These are phyloP conservation scores for Aphelocoma coerulescens DNA, from an alignment of 2,113 vertebrate species.

Conservation along the genomic window DNA sequence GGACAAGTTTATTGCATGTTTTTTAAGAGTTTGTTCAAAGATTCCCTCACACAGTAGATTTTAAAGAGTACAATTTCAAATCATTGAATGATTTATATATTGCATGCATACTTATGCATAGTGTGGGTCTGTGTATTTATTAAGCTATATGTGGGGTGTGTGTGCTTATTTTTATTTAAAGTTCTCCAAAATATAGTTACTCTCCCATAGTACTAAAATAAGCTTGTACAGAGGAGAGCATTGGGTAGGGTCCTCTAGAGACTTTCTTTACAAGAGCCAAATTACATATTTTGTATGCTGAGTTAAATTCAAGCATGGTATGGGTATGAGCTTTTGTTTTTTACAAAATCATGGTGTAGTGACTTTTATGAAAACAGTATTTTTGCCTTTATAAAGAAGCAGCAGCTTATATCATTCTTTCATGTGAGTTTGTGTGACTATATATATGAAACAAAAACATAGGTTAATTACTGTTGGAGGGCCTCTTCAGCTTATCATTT, in stretches of 20 bases:
- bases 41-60: neutral
- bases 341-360: neutral
- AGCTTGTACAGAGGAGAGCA: neutral
- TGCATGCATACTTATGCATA: neutral
- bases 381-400: neutral
- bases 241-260: neutral
- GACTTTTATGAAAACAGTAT: neutral
- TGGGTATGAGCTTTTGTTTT: neutral
- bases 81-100: neutral
- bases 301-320: neutral
- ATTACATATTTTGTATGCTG: neutral
- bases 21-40: neutral
- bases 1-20: neutral
- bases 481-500: neutral
- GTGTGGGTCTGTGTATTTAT: neutral
- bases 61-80: neutral
- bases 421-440: neutral
- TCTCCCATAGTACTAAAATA: neutral
- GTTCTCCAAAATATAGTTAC: neutral
- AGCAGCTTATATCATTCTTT: neutral
- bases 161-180: neutral
- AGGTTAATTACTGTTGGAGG: neutral
- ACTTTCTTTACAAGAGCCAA: neutral
- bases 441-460: neutral
- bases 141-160: accelerated